Evolutionary conservation across 2,888 invertebrate species (phyloP).

Genomic region (Lasioglossum leucozonium): DNA sequence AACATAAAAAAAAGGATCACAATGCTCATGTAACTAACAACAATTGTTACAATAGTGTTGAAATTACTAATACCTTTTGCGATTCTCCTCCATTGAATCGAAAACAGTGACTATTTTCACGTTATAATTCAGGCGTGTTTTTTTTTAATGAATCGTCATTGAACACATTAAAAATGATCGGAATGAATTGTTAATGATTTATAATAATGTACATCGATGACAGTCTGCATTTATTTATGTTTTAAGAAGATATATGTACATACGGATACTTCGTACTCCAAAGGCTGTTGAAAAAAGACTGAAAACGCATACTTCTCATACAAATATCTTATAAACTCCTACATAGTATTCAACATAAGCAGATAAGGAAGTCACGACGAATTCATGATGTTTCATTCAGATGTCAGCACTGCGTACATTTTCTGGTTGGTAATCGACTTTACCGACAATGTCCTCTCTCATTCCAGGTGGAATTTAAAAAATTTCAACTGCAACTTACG

Average conservation of each 20-base stretch:
- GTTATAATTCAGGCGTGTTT: neutral
- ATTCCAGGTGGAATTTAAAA: neutral
- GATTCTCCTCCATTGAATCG: neutral
- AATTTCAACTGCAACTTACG: neutral
- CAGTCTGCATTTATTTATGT: neutral
- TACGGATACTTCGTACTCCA: constrained; percentile 4
- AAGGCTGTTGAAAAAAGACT: constrained; percentile 19
- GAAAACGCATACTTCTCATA: constrained; percentile 2
- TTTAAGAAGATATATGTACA: neutral
- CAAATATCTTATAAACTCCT: neutral
- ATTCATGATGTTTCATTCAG: neutral
- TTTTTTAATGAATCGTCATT: neutral
- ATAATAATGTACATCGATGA: neutral
- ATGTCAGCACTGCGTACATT: constrained; percentile 32
- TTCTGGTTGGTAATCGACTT: neutral
- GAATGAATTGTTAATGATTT: neutral
- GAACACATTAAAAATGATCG: neutral
- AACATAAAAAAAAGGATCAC: neutral
- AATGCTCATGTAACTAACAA: neutral
- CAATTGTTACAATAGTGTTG: neutral
- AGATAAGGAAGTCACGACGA: constrained; percentile 5
- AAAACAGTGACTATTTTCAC: neutral
- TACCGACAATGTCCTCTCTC: neutral
- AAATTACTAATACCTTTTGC: neutral
- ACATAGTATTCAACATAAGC: neutral